Evolutionary conservation across 2,888 invertebrate species (phyloP).

Genomic region (Aethes cnicana): DNA sequence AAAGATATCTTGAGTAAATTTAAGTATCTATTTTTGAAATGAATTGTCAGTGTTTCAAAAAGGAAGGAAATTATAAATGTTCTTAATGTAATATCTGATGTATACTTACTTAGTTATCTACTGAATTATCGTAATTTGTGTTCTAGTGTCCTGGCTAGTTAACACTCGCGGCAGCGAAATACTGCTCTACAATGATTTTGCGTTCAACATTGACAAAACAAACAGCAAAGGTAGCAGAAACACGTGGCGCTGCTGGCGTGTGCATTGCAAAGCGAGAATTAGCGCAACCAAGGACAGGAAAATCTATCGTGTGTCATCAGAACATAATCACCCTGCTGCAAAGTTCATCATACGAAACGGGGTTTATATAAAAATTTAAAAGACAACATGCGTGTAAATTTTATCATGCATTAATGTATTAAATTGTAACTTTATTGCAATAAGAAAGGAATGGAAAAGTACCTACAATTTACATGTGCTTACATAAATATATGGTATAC

Average conservation of each 20-base stretch:
- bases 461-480: too few relatives aligned
- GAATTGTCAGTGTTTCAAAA: too few relatives aligned
- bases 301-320: background rate
- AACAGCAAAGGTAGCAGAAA: background rate
- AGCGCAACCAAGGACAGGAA: background rate
- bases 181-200: conserved; percentile 3
- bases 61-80: too few relatives aligned
- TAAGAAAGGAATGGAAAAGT: too few relatives aligned
- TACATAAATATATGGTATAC: too few relatives aligned
- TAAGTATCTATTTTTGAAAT: too few relatives aligned
- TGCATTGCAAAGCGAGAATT: conserved; percentile 1
- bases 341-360: background rate
- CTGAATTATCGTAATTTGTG: background rate
- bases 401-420: too few relatives aligned
- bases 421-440: too few relatives aligned
- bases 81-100: too few relatives aligned
- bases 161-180: background rate
- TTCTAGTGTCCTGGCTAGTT: conserved; percentile 7
- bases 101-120: too few relatives aligned
- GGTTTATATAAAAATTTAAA: background rate
- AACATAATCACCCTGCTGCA: background rate
- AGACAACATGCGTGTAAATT: too few relatives aligned
- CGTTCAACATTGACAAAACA: conserved; percentile 6
- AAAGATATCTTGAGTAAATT: too few relatives aligned
- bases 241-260: conserved; percentile 1